Percentiles rank a stretch among this genome's conserved stretches.
Conservation (phyloP, 1,140 invertebrate species). For the Leucophenga varia region DNA sequence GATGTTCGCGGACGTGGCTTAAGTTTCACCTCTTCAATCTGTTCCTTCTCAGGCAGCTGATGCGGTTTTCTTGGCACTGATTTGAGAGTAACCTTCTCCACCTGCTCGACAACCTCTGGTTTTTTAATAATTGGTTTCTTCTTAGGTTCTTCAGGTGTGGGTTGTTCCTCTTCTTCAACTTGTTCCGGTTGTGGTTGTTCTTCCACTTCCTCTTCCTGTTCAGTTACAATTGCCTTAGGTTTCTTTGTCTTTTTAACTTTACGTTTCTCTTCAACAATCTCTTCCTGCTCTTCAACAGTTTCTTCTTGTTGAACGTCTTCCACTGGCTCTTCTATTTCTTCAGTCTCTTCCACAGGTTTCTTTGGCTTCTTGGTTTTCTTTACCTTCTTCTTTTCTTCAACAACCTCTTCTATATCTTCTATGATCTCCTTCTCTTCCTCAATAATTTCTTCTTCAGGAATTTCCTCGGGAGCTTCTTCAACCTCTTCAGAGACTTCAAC, state of each 20-base stretch:
- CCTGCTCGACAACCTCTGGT: conserved; percentile 52
- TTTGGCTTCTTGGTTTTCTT: conserved; percentile 43
- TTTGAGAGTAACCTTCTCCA: conserved; percentile 59
- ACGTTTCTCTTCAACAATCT: conserved; percentile 7
- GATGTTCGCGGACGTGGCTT: conserved; percentile 32
- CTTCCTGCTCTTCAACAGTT: conserved; percentile 14
- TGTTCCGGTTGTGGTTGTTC: conserved; percentile 39
- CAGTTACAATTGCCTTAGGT: too few relatives aligned
- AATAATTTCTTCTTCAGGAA: conserved; percentile 23
- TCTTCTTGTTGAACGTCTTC: too few relatives aligned
- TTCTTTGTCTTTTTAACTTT: conserved; percentile 15
- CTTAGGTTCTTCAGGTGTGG: conserved; percentile 27
- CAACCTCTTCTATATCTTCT: conserved; percentile 20
- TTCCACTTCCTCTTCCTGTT: conserved; percentile 29
- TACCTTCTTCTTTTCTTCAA: conserved; percentile 29
- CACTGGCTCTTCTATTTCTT: too few relatives aligned
- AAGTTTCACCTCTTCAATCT: conserved; percentile 44
- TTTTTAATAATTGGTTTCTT: conserved; percentile 28
- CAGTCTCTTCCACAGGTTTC: too few relatives aligned
- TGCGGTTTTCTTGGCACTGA: conserved; percentile 53
- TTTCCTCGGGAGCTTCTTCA: too few relatives aligned
- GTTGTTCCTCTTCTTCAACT: conserved; percentile 12
- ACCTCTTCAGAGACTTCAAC: conserved; percentile 19
- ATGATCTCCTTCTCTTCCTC: conserved; percentile 35
- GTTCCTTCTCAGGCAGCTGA: conserved; percentile 47